A percentile compares a stretch with the other conserved stretches of the same genome.
Conservation (phyloP, 2,797 vertebrate species). For the Gastrophryne carolinensis region DNA sequence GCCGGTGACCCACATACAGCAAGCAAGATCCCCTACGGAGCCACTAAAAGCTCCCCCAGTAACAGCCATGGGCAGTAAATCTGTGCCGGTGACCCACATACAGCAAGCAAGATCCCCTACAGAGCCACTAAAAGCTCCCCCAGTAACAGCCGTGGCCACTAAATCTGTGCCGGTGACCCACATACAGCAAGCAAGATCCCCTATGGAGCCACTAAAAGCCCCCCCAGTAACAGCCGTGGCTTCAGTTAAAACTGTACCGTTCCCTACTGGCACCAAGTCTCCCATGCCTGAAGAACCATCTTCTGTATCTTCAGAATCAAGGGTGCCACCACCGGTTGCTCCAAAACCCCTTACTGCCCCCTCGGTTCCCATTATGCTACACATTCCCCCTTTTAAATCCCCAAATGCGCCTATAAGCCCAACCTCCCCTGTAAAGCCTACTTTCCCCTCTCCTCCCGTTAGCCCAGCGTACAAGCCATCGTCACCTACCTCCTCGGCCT, state of each 20-base stretch:
- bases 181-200: not conserved
- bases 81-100: not conserved
- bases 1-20: not conserved
- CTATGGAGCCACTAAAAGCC: not conserved
- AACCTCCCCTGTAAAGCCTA: conserved; percentile 51
- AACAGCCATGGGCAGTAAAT: not conserved
- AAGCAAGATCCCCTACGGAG: not conserved
- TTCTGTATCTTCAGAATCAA: not conserved
- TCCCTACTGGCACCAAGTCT: not conserved
- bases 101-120: too few species aligned
- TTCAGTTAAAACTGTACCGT: not conserved
- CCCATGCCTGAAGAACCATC: not conserved
- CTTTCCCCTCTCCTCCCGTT: conserved; percentile 54
- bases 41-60: not conserved
- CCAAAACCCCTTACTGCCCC: conserved; percentile 20
- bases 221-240: not conserved
- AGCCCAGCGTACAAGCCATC: conserved; percentile 57
- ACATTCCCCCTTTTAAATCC: conserved; percentile 54
- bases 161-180: not conserved
- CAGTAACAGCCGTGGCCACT: accelerated
- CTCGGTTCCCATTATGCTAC: conserved; percentile 39
- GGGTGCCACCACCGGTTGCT: conserved; percentile 29
- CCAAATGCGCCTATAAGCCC: conserved; percentile 43
- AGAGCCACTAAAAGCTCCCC: not conserved
- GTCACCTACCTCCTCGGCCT: conserved; percentile 59